Conservation (phyloP, 1,140 invertebrate species). For the Charaxes varanes region DNA sequence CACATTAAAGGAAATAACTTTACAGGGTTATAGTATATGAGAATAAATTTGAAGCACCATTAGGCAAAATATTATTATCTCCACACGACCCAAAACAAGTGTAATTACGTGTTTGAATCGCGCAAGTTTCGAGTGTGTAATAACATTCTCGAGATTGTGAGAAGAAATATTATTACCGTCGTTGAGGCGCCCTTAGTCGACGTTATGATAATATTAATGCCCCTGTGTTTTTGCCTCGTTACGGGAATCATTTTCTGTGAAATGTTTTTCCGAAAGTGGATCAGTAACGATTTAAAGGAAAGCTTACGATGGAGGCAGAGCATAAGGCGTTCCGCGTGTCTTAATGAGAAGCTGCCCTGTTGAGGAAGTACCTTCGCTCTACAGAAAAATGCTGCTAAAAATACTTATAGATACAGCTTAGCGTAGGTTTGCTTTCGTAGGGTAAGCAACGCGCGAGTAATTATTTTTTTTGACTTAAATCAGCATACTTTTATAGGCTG, state of each 20-base stretch:
- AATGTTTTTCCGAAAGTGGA: too few relatives aligned
- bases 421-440: too few relatives aligned
- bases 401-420: too few relatives aligned
- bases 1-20: slow-evolving; percentile 9
- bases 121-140: slow-evolving; percentile 27
- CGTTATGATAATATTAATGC: slow-evolving; percentile 20
- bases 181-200: slow-evolving; percentile 10
- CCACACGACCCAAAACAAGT: slow-evolving; percentile 29
- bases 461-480: too few relatives aligned
- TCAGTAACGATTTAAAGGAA: too few relatives aligned
- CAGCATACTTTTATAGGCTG: too few relatives aligned
- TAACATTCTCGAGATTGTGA: slow-evolving; percentile 22
- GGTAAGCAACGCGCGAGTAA: too few relatives aligned
- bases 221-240: slow-evolving; percentile 8
- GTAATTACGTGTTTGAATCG: slow-evolving; percentile 30
- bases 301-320: too few relatives aligned
- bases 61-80: slow-evolving; percentile 33
- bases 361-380: too few relatives aligned
- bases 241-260: not conserved
- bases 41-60: slow-evolving; percentile 25
- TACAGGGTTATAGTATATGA: slow-evolving; percentile 21
- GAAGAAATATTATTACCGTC: slow-evolving; percentile 25
- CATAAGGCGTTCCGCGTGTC: too few relatives aligned
- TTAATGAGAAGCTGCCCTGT: too few relatives aligned
- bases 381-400: too few relatives aligned